Evolutionary conservation across 2,797 vertebrate genomes (phyloP).

Genomic region (Glyptemys insculpta): DNA sequence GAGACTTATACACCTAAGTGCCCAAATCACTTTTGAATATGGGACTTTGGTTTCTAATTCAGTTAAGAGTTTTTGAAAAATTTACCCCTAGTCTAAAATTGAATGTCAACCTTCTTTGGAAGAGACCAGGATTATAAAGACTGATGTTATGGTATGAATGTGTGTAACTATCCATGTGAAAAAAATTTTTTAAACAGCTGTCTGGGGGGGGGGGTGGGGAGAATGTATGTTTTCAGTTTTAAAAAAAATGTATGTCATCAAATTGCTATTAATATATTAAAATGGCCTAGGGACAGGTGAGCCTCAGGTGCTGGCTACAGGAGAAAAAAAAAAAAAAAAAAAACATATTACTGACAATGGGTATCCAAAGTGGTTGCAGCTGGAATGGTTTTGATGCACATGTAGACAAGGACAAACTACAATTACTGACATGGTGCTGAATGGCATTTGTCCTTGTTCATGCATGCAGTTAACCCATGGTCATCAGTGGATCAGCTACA

Average conservation of each 20-base stretch:
- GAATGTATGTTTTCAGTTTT: not conserved
- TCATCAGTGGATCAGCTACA: not conserved
- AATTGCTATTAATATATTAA: not conserved
- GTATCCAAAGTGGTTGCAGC: not conserved
- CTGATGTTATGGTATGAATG: not conserved
- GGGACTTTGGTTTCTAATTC: not conserved
- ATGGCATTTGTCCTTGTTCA: not conserved
- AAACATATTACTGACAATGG: not conserved
- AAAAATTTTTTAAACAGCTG: no score
- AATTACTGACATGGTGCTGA: not conserved
- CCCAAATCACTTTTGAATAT: not conserved
- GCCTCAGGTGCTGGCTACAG: not conserved
- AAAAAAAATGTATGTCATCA: not conserved
- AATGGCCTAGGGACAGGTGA: not conserved
- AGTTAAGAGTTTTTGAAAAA: not conserved
- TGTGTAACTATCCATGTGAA: not conserved
- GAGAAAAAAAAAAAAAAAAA: conserved; percentile 4
- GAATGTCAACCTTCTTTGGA: not conserved
- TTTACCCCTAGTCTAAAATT: not conserved
- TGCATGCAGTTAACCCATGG: not conserved
- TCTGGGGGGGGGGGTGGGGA: not conserved
- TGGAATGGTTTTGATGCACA: not conserved
- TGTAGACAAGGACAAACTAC: not conserved
- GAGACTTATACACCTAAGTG: not conserved
- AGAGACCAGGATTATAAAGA: not conserved